Evolutionary conservation across 2,113 vertebrate genomes (phyloP), one percentile per base, ranked within the genome.

Genomic region (Myotis brandtii): DNA sequence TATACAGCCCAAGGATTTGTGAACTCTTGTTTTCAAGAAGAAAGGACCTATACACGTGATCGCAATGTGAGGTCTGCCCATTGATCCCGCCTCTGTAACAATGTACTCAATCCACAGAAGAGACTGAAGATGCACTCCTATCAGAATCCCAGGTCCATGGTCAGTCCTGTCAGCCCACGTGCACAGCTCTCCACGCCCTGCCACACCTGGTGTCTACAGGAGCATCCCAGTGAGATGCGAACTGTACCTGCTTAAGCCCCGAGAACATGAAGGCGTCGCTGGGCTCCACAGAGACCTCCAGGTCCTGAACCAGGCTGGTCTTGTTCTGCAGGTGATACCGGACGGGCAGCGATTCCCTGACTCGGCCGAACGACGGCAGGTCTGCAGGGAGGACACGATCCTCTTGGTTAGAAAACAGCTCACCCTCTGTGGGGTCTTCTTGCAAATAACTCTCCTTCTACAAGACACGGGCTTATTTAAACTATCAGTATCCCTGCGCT

Each of bases 191-290:
- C 46, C 12, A 11, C 9, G 70, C 50, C 67, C 64, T 11, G 70
- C 2, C 66, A 34, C 6, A 48, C 10, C 9, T 2, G 25, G 9
- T 1, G 32, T 43, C 67, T 20, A 50, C n/a, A 72, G 1, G 20
- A 56, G 54, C 72, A 80, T 17, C n/a, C 16, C 37, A 8, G 0
- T 0, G 56, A 72, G 23, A 50, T 6, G 30, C 0, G 13, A 11
- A 48, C 56, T n/a, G 37, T 98, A 99, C 99, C 99, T 99, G 99
- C 96, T 99, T 99, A 86, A 99, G 99, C 91, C 99, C 99, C 66
- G 99, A 99, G 98, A 99, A 99, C 99, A 99, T 99, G 98, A 99
- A 99, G 86, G 99, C 99, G 76, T 99, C 99, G 6, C 99, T 99
- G 37, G 99, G 99, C 84, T 99, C 99, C 94, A 99, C 99, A 0